phyloP scores from a whole-genome alignment of 2,888 invertebrate genomes.

The Drosophila paranaensis region DNA sequence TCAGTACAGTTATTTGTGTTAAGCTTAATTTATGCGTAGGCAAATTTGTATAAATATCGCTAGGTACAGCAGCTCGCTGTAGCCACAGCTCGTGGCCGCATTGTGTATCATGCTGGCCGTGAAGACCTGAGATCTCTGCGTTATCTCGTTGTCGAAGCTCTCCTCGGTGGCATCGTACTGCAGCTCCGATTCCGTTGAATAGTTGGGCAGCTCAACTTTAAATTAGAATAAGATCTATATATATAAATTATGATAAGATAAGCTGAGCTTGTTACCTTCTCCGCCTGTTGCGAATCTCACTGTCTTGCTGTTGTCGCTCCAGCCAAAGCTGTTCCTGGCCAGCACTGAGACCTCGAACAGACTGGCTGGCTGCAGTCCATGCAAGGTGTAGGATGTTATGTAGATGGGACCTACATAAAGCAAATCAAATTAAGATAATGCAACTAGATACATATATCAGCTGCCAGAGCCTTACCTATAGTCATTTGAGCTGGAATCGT shows the following conservation, averaged over 20 bases:
- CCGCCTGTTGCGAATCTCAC: conserved; percentile 91
- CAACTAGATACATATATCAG: not conserved
- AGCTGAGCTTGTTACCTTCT: conserved; percentile 86
- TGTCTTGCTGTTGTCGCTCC: conserved; percentile 91
- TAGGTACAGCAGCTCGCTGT: conserved; percentile 23
- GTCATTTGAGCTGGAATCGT: conserved; percentile 83
- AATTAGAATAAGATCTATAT: not conserved
- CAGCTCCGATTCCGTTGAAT: conserved; percentile 83
- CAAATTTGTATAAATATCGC: conserved; percentile 33
- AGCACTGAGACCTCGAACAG: conserved; percentile 91
- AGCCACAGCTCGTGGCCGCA: conserved; percentile 4
- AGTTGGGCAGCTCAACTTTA: conserved; percentile 83
- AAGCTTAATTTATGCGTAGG: conserved; percentile 20
- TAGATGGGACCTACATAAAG: conserved; percentile 88
- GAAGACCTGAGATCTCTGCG: conserved; percentile 66
- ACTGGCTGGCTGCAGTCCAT: conserved; percentile 90
- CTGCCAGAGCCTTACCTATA: conserved; percentile 71
- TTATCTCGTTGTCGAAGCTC: conserved; percentile 74
- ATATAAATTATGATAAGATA: not conserved
- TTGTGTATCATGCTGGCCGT: conserved; percentile 64
- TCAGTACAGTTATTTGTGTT: conserved; percentile 48
- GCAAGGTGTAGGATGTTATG: conserved; percentile 90
- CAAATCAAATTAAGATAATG: not conserved
- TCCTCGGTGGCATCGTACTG: conserved; percentile 73
- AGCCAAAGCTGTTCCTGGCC: conserved; percentile 94